Evolutionary conservation across 2,888 invertebrate species (phyloP).

Genomic region (Melieria crassipennis): DNA sequence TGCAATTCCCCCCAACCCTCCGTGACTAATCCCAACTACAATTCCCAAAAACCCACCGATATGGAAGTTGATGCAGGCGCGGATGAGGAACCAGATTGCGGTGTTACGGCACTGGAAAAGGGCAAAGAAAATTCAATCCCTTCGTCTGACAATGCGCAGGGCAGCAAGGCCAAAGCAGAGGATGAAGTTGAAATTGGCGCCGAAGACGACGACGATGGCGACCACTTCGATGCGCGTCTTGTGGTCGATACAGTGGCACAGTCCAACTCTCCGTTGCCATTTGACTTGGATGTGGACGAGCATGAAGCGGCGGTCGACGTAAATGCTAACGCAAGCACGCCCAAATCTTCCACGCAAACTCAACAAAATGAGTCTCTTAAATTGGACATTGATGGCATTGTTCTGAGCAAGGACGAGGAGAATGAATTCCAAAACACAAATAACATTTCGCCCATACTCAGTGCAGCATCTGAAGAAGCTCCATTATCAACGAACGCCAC

Average conservation of each 20-base stretch:
- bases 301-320: background rate
- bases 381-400: slow-evolving; percentile 37
- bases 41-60: slow-evolving; percentile 40
- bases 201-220: slow-evolving; percentile 40
- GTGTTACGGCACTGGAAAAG: background rate
- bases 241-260: slow-evolving; percentile 49
- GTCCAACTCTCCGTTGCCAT: slow-evolving; percentile 34
- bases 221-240: slow-evolving; percentile 55
- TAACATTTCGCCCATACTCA: slow-evolving; percentile 62
- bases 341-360: slow-evolving; percentile 39
- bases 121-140: slow-evolving; percentile 16
- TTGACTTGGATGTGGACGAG: slow-evolving; percentile 34
- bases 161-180: background rate
- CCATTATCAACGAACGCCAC: background rate
- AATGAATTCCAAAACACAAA: slow-evolving; percentile 52
- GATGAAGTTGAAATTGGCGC: slow-evolving; percentile 4
- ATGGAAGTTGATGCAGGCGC: slow-evolving; percentile 47
- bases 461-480: slow-evolving; percentile 5
- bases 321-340: slow-evolving; percentile 42
- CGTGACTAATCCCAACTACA: slow-evolving; percentile 41
- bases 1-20: slow-evolving; percentile 38
- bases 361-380: background rate
- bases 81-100: slow-evolving; percentile 10
- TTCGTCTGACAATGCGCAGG: slow-evolving; percentile 9
- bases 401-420: slow-evolving; percentile 41